phyloP scores from a whole-genome alignment of 1,140 invertebrate species.

The Brachionus angularis region DNA sequence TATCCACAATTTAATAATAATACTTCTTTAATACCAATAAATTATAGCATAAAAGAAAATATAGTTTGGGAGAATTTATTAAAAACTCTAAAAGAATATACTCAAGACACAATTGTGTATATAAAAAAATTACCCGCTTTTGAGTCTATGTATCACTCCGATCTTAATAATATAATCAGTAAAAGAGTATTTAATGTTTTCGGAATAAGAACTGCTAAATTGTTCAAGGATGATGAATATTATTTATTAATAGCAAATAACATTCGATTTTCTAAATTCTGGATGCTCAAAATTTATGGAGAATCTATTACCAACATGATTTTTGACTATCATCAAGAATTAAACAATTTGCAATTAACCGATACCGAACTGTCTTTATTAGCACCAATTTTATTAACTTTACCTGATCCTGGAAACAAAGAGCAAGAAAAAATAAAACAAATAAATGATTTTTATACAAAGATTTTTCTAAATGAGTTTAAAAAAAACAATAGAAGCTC shows the following conservation, averaged over 20 bases:
- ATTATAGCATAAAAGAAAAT: too few species aligned
- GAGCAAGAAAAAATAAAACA: too few species aligned
- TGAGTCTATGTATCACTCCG: neutral
- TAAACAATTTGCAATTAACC: neutral
- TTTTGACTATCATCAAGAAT: neutral
- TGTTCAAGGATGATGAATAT: neutral
- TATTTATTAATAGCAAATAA: neutral
- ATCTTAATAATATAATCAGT: neutral
- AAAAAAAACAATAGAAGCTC: too few species aligned
- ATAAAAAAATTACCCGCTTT: neutral
- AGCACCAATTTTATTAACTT: neutral
- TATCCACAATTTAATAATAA: too few species aligned
- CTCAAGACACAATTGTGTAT: neutral
- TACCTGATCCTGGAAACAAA: too few species aligned
- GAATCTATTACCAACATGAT: neutral
- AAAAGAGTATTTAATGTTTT: neutral
- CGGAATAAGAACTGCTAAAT: neutral
- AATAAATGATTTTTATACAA: too few species aligned
- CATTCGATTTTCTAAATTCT: neutral
- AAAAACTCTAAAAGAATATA: neutral
- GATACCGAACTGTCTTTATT: neutral
- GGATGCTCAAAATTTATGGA: neutral
- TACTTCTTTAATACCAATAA: too few species aligned
- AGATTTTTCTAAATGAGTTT: too few species aligned
- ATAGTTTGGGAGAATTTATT: neutral